Base-by-base conservation (phyloP, 2,797 vertebrate genomes). In the Brachyrhaphis roseni region DNA sequence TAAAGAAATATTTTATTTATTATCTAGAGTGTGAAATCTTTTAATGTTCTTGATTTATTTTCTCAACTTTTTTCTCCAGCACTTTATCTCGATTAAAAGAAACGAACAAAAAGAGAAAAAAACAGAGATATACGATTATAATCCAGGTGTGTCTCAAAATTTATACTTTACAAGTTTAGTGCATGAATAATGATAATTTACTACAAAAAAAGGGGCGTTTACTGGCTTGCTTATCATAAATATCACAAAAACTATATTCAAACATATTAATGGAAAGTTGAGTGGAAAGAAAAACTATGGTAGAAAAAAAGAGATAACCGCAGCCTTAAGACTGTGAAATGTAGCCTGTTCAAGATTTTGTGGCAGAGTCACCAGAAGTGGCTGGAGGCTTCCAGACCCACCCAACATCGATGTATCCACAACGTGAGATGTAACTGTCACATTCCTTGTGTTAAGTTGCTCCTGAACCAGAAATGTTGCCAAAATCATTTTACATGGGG, bases 1-100 rank as follows among this genome's bases (percentile, higher is more conserved):
- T 77, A 85, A 77, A 78, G 75, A 75, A 41, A 26, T 72, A 74
- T 23, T 20, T 10, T 12, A 26, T 53, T 23, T 23, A 39, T 51
- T 11, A 15, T 31, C 72, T 74, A 36, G 46, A 12, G 47, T 12
- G 2, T 34, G 31, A 36, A 20, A 39, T 41, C 10, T 57, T 57
- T 57, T 7, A 74, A 5, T 74, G 49, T 34, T 15, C 31, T 51
- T 51, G 10, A 51, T 53, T 26, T 74, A 23, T 39, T 45, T 51
- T 53, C 18, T 36, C 2, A 20, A 4, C 1, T 8, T 64, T 28
- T 36, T 64, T 64, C 62, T 39, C 7, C 64, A 26, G 11, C 8
- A 11, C 8, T 28, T 74, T n/a, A 51, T 75, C n/a, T 75, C 26
- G 36, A 41, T 64, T 43, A 7, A 16, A 41, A 41, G 39, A 68